phyloP scores from a whole-genome alignment of 2,113 vertebrate genomes.

The Pyrgilauda ruficollis region DNA sequence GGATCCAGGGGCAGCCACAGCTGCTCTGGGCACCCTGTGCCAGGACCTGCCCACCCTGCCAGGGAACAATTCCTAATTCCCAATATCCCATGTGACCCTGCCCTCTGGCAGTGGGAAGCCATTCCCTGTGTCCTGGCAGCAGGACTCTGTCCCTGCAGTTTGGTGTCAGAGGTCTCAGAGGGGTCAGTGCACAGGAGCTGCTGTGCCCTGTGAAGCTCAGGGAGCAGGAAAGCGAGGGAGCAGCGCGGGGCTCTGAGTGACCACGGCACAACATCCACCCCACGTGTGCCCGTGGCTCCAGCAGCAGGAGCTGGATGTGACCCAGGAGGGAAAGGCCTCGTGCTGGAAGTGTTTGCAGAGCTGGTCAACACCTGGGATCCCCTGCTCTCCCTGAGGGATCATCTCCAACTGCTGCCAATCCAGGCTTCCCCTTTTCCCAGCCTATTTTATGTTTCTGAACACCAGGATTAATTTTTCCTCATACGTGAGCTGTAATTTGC shows the following conservation, averaged over 20 bases:
- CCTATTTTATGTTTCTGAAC: neutral
- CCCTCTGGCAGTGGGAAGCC: neutral
- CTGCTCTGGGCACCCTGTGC: neutral
- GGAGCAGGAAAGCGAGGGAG: fast-evolving
- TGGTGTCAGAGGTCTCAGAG: neutral
- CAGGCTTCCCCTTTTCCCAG: neutral
- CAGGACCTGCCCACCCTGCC: neutral
- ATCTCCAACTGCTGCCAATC: fast-evolving
- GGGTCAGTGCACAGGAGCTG: neutral
- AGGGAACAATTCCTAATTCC: neutral
- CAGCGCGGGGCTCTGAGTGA: fast-evolving
- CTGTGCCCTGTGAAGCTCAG: neutral
- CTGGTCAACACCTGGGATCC: neutral
- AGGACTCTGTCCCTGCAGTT: neutral
- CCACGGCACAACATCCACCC: fast-evolving
- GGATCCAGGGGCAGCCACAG: neutral
- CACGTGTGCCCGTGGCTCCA: fast-evolving
- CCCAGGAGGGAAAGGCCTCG: fast-evolving
- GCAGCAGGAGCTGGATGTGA: fast-evolving
- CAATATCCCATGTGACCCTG: neutral
- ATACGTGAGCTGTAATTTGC: neutral
- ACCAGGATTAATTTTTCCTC: neutral
- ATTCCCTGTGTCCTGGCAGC: neutral
- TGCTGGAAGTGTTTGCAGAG: neutral
- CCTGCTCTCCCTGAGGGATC: neutral